Percentiles rank a stretch among this genome's conserved stretches.
Conservation (phyloP, 2,113 vertebrate genomes). For the Myiagra hebetior region DNA sequence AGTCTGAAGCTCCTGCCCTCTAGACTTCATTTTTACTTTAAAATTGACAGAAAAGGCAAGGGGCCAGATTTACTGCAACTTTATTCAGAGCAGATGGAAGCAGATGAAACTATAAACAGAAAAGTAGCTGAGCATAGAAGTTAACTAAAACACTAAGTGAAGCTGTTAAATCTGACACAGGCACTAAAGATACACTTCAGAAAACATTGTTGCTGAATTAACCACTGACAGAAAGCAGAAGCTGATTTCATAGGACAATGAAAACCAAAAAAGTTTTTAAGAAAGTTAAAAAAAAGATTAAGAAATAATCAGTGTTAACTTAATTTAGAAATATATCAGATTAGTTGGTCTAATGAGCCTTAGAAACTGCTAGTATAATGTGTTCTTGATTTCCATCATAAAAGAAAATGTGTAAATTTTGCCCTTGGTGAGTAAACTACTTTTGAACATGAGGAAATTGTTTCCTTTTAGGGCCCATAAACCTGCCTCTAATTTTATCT, state of each 20-base stretch:
- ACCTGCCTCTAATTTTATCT: not conserved
- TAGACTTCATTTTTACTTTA: not conserved
- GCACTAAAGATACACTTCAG: not conserved
- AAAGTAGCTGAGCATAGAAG: conserved; percentile 9
- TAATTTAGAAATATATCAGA: not conserved
- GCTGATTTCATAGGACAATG: not conserved
- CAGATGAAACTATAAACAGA: conserved; percentile 45
- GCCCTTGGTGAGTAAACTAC: not conserved
- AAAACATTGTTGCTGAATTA: not conserved
- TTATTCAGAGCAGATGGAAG: conserved; percentile 23
- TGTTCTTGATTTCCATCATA: not conserved
- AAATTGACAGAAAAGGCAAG: not conserved
- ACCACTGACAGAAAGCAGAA: not conserved
- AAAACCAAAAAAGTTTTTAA: not conserved
- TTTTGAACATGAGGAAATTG: not conserved
- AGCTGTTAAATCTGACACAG: conserved; percentile 34
- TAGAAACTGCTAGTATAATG: not conserved
- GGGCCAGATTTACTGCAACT: conserved; percentile 1
- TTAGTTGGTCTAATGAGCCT: conserved; percentile 11
- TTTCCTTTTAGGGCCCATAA: not conserved
- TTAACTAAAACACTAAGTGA: conserved; percentile 34
- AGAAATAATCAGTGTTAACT: not conserved
- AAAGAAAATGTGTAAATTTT: not conserved
- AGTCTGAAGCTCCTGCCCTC: not conserved
- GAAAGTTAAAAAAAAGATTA: not conserved